phyloP scores from a whole-genome alignment of 2,888 invertebrate species.

The Gari tellinella region DNA sequence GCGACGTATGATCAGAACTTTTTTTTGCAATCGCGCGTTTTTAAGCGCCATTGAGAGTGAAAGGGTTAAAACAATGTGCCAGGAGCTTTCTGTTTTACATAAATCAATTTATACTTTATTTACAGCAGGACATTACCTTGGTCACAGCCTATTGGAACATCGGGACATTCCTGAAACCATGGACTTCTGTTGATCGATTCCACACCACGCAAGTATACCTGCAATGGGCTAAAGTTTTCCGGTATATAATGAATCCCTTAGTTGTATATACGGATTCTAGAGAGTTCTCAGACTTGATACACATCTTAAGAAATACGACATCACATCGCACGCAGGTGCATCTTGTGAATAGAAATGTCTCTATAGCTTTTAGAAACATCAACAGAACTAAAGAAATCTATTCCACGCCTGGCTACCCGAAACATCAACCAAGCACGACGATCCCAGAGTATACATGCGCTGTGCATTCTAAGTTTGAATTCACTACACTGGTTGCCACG shows the following conservation, averaged over 20 bases:
- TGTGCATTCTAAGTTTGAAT: constrained; percentile 69
- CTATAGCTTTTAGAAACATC: constrained; percentile 62
- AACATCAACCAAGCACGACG: constrained; percentile 69
- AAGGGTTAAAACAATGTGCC: too few relatives aligned
- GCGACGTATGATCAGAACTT: too few relatives aligned
- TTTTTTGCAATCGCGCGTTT: too few relatives aligned
- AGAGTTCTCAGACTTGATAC: constrained; percentile 38
- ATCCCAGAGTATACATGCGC: constrained; percentile 67
- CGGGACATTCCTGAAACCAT: constrained; percentile 62
- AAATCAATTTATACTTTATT: too few relatives aligned
- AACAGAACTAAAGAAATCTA: constrained; percentile 54
- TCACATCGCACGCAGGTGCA: constrained; percentile 48
- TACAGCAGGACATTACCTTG: constrained; percentile 53
- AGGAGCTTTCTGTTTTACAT: too few relatives aligned
- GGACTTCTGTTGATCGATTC: not conserved
- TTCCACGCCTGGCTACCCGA: constrained; percentile 58
- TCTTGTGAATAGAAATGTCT: constrained; percentile 37
- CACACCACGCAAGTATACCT: constrained; percentile 32
- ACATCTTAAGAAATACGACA: constrained; percentile 18
- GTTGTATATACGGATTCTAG: constrained; percentile 67
- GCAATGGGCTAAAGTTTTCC: constrained; percentile 48
- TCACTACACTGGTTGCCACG: constrained; percentile 48
- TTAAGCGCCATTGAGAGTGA: too few relatives aligned
- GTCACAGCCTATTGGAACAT: constrained; percentile 71
- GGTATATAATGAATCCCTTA: constrained; percentile 53